These are phyloP conservation scores for Pogonomyrmex barbatus DNA, from an alignment of 1,140 invertebrate genomes.

Conservation along the genomic window DNA sequence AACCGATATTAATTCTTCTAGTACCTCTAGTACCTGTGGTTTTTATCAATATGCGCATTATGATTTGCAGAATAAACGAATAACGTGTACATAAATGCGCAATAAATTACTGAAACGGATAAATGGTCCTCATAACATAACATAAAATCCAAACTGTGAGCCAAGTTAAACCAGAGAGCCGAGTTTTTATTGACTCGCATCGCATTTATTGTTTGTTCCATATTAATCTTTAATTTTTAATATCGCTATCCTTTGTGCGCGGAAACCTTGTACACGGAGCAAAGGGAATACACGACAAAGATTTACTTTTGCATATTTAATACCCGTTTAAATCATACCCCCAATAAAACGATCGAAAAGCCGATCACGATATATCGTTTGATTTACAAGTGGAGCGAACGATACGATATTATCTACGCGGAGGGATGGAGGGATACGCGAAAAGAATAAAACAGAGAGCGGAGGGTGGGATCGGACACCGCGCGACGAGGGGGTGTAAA, in stretches of 20 bases:
- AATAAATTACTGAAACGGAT: conserved; percentile 42
- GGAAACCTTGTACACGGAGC: no score
- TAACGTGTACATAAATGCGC: conserved; percentile 31
- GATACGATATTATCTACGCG: conserved; percentile 46
- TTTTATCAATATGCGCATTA: conserved; percentile 44
- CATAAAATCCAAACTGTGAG: conserved; percentile 19
- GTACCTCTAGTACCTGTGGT: conserved; percentile 39
- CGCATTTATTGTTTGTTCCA: background rate
- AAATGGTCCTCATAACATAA: conserved; percentile 19
- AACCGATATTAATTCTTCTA: conserved; percentile 59
- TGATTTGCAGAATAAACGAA: conserved; percentile 34
- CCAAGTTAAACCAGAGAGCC: background rate
- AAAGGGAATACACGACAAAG: background rate
- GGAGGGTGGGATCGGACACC: background rate
- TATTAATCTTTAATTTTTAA: background rate
- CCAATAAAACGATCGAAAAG: conserved; percentile 37
- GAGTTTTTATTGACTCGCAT: background rate
- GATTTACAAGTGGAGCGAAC: conserved; percentile 53
- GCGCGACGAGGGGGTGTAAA: background rate
- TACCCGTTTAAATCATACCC: conserved; percentile 5
- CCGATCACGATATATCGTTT: conserved; percentile 32
- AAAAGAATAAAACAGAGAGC: conserved; percentile 25
- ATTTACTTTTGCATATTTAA: conserved; percentile 17
- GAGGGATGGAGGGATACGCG: conserved; percentile 22
- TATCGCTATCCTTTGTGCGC: background rate